Conservation (phyloP, 2,888 invertebrate species). For the Atethmia centrago region DNA sequence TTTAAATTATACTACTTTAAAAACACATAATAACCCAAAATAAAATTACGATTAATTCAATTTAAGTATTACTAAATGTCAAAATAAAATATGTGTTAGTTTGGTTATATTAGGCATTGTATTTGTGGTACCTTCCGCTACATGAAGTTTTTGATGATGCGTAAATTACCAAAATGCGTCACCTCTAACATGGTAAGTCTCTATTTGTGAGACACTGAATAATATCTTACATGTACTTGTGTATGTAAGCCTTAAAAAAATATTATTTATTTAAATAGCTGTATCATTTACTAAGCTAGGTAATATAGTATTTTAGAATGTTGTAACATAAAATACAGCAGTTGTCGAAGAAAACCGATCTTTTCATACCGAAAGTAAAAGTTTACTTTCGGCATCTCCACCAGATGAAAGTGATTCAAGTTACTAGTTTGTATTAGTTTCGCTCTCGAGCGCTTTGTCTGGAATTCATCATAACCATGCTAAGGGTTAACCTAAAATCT, state of each 20-base stretch:
- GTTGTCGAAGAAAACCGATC: constrained; percentile 64
- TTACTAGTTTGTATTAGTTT: constrained; percentile 84
- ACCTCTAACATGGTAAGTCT: constrained; percentile 31
- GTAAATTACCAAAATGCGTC: constrained; percentile 50
- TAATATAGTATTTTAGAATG: constrained; percentile 51
- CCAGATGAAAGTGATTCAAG: constrained; percentile 87
- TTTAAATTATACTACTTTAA: too few species aligned
- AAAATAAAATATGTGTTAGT: too few species aligned
- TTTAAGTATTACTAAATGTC: too few species aligned
- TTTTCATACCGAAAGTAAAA: constrained; percentile 87
- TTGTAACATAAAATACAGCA: constrained; percentile 48
- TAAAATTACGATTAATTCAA: too few species aligned
- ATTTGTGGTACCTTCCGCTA: constrained; percentile 13
- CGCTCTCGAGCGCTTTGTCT: constrained; percentile 82
- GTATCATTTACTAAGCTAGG: constrained; percentile 44
- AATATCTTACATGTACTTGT: constrained; percentile 40
- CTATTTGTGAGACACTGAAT: constrained; percentile 36
- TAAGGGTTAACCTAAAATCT: constrained; percentile 60
- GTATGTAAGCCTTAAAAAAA: constrained; percentile 43
- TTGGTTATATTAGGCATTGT: constrained; percentile 3
- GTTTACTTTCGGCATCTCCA: constrained; percentile 86
- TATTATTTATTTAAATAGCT: constrained; percentile 42
- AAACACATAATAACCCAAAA: too few species aligned
- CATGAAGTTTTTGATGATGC: constrained; percentile 30
- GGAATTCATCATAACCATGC: constrained; percentile 60